Base-by-base conservation (phyloP, 2,113 vertebrate genomes). In the Zosterops pallidus region DNA sequence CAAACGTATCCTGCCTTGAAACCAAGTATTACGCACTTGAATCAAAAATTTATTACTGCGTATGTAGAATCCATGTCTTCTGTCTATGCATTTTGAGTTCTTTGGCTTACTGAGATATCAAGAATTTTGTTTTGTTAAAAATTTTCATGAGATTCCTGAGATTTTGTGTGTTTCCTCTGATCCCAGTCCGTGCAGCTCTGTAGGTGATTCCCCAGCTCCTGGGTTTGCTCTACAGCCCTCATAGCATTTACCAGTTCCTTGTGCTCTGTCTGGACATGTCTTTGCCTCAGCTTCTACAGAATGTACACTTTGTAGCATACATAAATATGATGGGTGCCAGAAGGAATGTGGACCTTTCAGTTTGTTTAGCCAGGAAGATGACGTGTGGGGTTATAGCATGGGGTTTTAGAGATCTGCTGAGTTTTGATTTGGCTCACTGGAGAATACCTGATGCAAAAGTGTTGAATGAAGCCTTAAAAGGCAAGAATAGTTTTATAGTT, bases 201-300 rank as follows among this genome's bases (percentile, higher is more conserved):
- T 12, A 33, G 29, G 57, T 50, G 67, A 55, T 75, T 76, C 26
- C 21, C 5, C 17, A 52, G 35, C 37, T 74, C 24, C 1, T 3
- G 0, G 3, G 12, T 63, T 93, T 82, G 20, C 55, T 71, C 31
- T 0, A 0, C 29, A 90, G 35, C 57, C 21, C 23, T 90, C 25
- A 4, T 22, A 4, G 35, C 2, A 0, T 56, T 79, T 75, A 31
- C n/a, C 11, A 22, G 39, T 86, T 67, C 19, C 42, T 7, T 0
- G 0, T 0, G 5, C 12, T 71, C 52, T 94, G 42, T 56, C 83
- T 59, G 67, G 57, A 31, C 11, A 1, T 9, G 44, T 44, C 50
- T 74, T 68, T 3, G 2, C 25, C 18, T 11, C 1, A 5, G 33
- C 55, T 75, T 70, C 64, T 81, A 35, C 19, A 57, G 60, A 35